Conservation (phyloP, 64 coral and sea anemone genomes). For the Orbicella faveolata region DNA sequence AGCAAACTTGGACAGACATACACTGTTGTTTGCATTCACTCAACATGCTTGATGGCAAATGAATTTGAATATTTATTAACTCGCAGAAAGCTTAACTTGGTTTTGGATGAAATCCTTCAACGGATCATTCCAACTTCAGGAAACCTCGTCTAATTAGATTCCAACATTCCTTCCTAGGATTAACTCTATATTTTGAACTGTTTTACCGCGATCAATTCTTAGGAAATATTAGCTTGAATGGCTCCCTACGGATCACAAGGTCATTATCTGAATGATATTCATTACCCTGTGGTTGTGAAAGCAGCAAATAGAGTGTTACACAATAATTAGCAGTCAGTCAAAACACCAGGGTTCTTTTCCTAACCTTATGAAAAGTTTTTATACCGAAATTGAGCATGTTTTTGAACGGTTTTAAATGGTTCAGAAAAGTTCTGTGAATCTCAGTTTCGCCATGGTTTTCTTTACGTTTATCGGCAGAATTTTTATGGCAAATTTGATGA, state of each 20-base stretch:
- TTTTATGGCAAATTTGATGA: too few relatives aligned
- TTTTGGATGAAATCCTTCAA: neutral
- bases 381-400: neutral
- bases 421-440: neutral
- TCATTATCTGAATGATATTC: conserved; percentile 5
- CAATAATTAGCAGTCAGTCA: conserved; percentile 8
- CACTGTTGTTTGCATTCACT: neutral
- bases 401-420: neutral
- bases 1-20: neutral
- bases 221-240: conserved; percentile 2
- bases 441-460: too few relatives aligned
- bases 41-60: neutral
- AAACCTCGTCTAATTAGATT: neutral
- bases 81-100: neutral
- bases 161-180: neutral
- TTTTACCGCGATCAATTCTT: neutral
- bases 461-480: too few relatives aligned
- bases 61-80: conserved; percentile 10
- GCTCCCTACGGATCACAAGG: conserved; percentile 11
- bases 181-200: neutral
- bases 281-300: neutral
- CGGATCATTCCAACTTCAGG: neutral
- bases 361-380: neutral
- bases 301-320: neutral
- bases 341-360: neutral